A percentile compares a stretch with the other conserved stretches of the same genome.
Evolutionary conservation across 2,888 invertebrate species (phyloP).

Genomic region (Agrilus mali): DNA sequence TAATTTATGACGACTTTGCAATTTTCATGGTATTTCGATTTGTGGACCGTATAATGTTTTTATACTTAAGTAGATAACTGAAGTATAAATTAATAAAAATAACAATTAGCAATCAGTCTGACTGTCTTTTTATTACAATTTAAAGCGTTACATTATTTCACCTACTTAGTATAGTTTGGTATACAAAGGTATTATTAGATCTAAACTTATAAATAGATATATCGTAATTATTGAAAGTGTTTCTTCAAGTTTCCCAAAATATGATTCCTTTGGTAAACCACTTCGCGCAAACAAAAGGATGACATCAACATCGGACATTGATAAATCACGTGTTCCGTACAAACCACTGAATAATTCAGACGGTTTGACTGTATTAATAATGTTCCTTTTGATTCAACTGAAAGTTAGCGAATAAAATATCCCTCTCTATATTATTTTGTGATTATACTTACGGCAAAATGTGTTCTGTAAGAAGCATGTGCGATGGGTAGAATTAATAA

Average conservation of each 20-base stretch:
- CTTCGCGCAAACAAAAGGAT: constrained; percentile 44
- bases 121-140: too few relatives aligned
- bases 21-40: too few relatives aligned
- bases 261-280: constrained; percentile 26
- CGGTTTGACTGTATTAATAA: constrained; percentile 24
- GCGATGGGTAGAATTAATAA: constrained; percentile 47
- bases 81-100: too few relatives aligned
- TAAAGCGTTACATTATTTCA: too few relatives aligned
- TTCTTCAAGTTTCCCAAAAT: constrained; percentile 29
- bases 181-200: too few relatives aligned
- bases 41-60: constrained; percentile 10
- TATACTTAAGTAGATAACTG: too few relatives aligned
- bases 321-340: constrained; percentile 41
- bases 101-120: too few relatives aligned
- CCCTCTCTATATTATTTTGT: too few relatives aligned
- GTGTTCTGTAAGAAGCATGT: constrained; percentile 48
- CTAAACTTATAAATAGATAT: too few relatives aligned
- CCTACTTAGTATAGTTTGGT: too few relatives aligned
- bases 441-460: constrained; percentile 44
- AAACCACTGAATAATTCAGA: too few relatives aligned
- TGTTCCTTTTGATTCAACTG: constrained; percentile 49
- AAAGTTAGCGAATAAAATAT: neutral
- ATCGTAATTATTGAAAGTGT: constrained; percentile 16
- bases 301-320: constrained; percentile 50
- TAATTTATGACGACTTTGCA: too few relatives aligned